phyloP scores from a whole-genome alignment of 2,113 vertebrate species.

The Cichladusa arquata region DNA sequence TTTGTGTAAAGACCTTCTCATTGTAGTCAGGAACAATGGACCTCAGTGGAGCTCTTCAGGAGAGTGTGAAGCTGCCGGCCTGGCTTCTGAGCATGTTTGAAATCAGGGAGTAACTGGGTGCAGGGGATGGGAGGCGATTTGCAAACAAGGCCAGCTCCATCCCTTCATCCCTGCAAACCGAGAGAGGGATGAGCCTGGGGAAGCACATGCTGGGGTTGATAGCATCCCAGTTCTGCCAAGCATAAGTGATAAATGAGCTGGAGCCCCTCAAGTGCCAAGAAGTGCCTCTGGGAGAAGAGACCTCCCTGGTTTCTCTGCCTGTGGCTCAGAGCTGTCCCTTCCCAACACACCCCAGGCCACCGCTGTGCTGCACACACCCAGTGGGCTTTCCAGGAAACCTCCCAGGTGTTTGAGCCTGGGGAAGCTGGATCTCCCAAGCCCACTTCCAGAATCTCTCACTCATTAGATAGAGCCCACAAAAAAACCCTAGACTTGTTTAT shows the following conservation, averaged over 20 bases:
- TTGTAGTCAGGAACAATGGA: constrained; percentile 25
- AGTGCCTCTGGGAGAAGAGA: not conserved
- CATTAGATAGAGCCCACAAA: not conserved
- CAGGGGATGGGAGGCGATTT: not conserved
- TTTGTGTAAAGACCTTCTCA: constrained; percentile 19
- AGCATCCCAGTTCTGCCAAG: not conserved
- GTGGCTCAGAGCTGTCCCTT: not conserved
- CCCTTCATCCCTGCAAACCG: rapidly evolving
- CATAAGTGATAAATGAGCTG: not conserved
- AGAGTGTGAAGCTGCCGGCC: not conserved
- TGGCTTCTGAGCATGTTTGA: not conserved
- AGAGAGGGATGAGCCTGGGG: not conserved
- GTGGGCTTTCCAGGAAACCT: not conserved
- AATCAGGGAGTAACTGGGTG: not conserved
- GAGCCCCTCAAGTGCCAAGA: not conserved
- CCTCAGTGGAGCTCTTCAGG: not conserved
- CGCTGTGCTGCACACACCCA: rapidly evolving
- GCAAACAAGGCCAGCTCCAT: not conserved
- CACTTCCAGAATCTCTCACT: not conserved
- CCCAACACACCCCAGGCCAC: rapidly evolving
- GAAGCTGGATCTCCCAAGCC: not conserved
- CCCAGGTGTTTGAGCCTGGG: not conserved
- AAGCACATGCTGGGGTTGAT: not conserved
- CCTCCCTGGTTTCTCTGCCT: not conserved
- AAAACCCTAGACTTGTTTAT: not conserved